Evolutionary conservation across 1,140 invertebrate genomes (phyloP), one percentile per base, ranked within the genome.

Genomic region (Dinothrombium tinctorium): DNA sequence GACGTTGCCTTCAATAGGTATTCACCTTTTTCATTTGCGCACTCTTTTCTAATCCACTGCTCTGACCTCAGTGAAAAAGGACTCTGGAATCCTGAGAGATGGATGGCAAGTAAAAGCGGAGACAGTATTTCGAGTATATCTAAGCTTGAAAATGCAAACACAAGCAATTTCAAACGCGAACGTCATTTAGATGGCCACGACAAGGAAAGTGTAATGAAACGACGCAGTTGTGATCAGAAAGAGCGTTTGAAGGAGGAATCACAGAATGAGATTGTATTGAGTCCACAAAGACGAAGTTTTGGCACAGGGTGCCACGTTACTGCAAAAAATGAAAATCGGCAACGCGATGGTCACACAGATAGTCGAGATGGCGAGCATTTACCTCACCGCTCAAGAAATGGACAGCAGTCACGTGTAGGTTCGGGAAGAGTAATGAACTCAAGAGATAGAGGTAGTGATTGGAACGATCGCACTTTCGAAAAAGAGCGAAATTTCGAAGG

Each of bases 211-310:
- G 23, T 7, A 26, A 41, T 21, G n/a, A 36, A 17, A 12, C 9
- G 19, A 15, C 3, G 19, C 2, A 36, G n/a, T 7, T n/a, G n/a
- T n/a, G 50, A 78, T 58, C 75, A 75, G 1, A 67, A 73, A 26
- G 76, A 79, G 52, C 65, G 76, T 26, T 63, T 82, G 33, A 73
- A 76, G 32, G 75, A 77, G 52, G 78, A 81, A 53, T 36, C 33
- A 22, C 73, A 73, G 53, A 75, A 78, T 55, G 73, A 73, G 14
- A 80, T 82, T 45, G 72, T 81, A 33, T 56, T 82, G 37, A 76
- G 74, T 53, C 79, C 79, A 31, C 77, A 81, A 53, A 64, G 79
- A 6, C 65, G 72, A 29, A 76, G 72, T 54, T 82, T 83, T 63
- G 76, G 74, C 47, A 74, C 74, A 11, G 79, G 79, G 36, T 83